Percentiles rank a stretch among this genome's conserved stretches.
phyloP scores from a whole-genome alignment of 2,888 invertebrate species.

The Hirtodrosophila duncani region DNA sequence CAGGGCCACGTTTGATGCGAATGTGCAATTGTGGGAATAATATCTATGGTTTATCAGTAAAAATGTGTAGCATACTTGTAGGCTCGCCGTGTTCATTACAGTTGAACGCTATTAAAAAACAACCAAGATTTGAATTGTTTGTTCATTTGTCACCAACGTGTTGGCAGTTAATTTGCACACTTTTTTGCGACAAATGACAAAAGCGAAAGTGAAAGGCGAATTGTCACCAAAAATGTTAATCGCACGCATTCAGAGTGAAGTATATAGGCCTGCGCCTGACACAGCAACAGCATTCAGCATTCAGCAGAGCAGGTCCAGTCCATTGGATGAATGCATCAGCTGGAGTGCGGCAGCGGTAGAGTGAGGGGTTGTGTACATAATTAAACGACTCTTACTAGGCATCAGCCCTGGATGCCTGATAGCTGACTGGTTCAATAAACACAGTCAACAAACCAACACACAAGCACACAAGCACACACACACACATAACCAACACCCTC shows the following conservation, averaged over 20 bases:
- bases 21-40: constrained; percentile 5
- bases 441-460: constrained; percentile 16
- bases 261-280: no score
- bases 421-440: constrained; percentile 36
- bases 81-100: background rate
- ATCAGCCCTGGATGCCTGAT: constrained; percentile 8
- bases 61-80: constrained; percentile 6
- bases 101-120: constrained; percentile 16
- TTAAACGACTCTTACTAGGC: constrained; percentile 43
- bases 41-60: no score
- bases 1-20: background rate
- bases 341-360: background rate
- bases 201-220: constrained; percentile 24
- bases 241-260: constrained; percentile 10
- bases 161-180: constrained; percentile 35
- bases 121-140: constrained; percentile 18
- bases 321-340: background rate
- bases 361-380: constrained; percentile 38
- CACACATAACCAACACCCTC: constrained; percentile 51
- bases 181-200: constrained; percentile 6
- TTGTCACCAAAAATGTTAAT: constrained; percentile 24
- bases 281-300: constrained; percentile 5
- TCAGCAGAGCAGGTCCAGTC: no score
- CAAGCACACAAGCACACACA: no score
- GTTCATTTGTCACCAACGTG: constrained; percentile 39